These are phyloP conservation scores for Pelobates fuscus DNA, from an alignment of 2,113 vertebrate species.

Conservation along the genomic window DNA sequence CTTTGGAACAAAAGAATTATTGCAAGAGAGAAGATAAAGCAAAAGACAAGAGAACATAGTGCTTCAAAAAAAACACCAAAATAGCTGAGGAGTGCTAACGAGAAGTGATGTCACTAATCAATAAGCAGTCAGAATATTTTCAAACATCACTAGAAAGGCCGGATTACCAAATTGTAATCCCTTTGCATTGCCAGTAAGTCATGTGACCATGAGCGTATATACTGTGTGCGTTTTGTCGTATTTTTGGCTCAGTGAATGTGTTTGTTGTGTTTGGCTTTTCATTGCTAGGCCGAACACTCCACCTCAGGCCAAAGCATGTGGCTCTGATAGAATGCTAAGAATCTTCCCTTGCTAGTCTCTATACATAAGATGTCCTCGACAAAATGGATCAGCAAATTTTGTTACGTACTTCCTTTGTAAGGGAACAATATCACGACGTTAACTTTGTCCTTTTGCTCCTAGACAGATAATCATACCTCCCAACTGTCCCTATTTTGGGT, in stretches of 20 bases:
- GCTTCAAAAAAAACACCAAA: not conserved
- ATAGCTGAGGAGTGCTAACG: not conserved
- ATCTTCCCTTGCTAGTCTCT: not conserved
- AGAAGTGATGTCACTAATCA: not conserved
- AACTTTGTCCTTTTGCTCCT: no score
- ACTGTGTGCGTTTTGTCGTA: not conserved
- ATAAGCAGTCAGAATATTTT: not conserved
- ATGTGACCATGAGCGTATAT: not conserved
- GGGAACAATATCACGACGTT: not conserved
- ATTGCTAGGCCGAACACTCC: not conserved
- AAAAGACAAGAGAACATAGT: not conserved
- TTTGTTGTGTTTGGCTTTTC: slow-evolving; percentile 12
- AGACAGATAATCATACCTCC: no score
- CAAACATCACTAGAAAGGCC: not conserved
- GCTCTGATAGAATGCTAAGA: slow-evolving; percentile 12
- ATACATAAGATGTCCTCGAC: not conserved
- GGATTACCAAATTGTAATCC: not conserved
- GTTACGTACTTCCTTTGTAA: not conserved
- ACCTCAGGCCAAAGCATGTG: not conserved
- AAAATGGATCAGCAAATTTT: not conserved
- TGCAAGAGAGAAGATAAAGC: not conserved
- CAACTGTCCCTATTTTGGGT: no score
- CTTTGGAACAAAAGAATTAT: not conserved
- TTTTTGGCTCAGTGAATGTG: not conserved
- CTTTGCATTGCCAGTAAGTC: not conserved